Conservation (phyloP, 2,888 invertebrate species). For the Heliconius hortense region DNA sequence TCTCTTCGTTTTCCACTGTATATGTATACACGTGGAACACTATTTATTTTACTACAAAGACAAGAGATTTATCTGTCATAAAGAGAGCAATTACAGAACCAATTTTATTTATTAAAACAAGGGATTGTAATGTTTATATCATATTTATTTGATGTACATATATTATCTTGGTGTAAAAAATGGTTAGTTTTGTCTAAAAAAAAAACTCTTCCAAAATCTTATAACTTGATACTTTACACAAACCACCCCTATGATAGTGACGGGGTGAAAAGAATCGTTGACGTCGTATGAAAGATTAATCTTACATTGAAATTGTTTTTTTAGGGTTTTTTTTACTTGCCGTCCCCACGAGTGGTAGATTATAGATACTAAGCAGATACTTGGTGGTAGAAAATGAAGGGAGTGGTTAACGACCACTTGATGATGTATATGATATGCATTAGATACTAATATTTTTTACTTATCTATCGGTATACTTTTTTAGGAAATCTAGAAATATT, state of each 20-base stretch:
- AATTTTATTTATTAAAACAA: too few species aligned
- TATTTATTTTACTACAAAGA: too few species aligned
- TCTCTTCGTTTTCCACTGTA: too few species aligned
- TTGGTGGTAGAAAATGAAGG: conserved; percentile 6
- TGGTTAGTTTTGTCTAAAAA: neutral
- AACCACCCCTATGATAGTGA: conserved; percentile 49
- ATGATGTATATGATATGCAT: conserved; percentile 1
- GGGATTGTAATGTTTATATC: too few species aligned
- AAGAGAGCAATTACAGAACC: too few species aligned
- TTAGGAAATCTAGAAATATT: too few species aligned
- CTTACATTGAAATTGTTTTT: conserved; percentile 67
- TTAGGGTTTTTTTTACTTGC: conserved; percentile 50
- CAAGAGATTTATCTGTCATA: too few species aligned
- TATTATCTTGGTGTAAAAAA: neutral
- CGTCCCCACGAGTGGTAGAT: conserved; percentile 29
- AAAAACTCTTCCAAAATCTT: neutral
- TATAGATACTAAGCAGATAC: conserved; percentile 31
- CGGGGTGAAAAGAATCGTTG: conserved; percentile 53
- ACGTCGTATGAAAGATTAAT: conserved; percentile 67
- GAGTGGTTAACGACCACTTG: neutral
- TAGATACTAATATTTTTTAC: neutral
- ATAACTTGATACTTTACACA: conserved; percentile 21
- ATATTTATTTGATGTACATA: too few species aligned
- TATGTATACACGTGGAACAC: too few species aligned
- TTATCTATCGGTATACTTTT: too few species aligned